Conservation (phyloP, 2,113 vertebrate species). For the Microcebus ravelobensis region DNA sequence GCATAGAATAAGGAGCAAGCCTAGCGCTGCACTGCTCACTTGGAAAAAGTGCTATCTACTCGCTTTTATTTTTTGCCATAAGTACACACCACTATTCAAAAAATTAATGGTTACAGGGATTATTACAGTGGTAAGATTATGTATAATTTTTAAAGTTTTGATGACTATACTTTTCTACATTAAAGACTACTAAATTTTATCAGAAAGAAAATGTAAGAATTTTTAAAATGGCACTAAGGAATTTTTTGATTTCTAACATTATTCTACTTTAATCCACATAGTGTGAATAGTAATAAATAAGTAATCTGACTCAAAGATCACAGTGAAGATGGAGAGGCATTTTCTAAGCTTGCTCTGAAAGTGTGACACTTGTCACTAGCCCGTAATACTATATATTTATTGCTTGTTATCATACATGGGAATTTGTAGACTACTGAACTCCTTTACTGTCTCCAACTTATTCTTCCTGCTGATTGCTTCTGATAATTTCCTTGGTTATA, state of each 20-base stretch:
- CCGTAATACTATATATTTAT: too few relatives aligned
- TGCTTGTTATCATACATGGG: not conserved
- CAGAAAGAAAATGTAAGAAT: not conserved
- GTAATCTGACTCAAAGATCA: not conserved
- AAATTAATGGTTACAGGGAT: not conserved
- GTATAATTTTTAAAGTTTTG: not conserved
- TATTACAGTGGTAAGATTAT: not conserved
- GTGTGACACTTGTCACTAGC: not conserved
- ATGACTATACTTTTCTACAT: not conserved
- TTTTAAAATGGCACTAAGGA: not conserved
- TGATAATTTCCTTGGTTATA: not conserved
- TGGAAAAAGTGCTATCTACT: not conserved
- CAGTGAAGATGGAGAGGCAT: not conserved
- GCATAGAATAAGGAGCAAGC: not conserved
- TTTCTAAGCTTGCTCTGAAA: not conserved
- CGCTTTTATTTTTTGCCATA: not conserved
- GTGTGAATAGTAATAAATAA: not conserved
- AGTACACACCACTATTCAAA: not conserved
- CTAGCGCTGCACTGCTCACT: too few relatives aligned
- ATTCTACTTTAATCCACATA: not conserved
- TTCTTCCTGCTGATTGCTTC: not conserved
- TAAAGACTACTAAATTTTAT: constrained; percentile 2
- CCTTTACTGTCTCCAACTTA: not conserved
- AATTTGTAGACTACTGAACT: not conserved
- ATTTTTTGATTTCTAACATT: not conserved